phyloP scores from a whole-genome alignment of 2,797 vertebrate genomes.

The Falco cherrug region DNA sequence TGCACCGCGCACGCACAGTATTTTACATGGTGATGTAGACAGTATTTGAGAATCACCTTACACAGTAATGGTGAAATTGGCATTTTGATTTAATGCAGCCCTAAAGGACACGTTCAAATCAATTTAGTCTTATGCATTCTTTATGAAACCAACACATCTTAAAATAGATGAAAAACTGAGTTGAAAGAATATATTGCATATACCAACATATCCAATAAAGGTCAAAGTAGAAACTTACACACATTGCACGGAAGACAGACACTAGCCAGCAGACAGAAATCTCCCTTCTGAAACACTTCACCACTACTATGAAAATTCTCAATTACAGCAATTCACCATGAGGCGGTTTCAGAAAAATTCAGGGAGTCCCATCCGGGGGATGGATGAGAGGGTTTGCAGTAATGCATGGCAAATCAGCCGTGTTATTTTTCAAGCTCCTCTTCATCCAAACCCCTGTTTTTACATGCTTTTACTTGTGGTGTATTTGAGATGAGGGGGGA shows the following conservation, averaged over 20 bases:
- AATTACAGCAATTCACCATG: constrained; percentile 47
- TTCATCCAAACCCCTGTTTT: constrained; percentile 1
- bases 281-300: constrained; percentile 44
- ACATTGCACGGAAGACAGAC: not conserved
- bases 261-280: not conserved
- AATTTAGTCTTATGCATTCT: not conserved
- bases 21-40: not conserved
- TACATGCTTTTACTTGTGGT: constrained; percentile 60
- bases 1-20: not conserved
- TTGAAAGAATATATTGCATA: not conserved
- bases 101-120: not conserved
- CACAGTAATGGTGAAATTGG: constrained; percentile 64
- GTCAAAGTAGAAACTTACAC: not conserved
- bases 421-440: not conserved
- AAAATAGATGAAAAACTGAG: not conserved
- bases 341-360: constrained; percentile 17
- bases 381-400: not conserved
- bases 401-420: not conserved
- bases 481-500: constrained; percentile 58
- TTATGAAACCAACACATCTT: not conserved
- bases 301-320: constrained; percentile 71
- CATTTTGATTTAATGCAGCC: not conserved
- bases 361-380: not conserved
- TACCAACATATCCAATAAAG: not conserved
- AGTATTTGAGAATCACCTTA: constrained; percentile 62